These are phyloP conservation scores for Laticauda laticaudata DNA, from an alignment of 2,113 vertebrate genomes.

Conservation along the genomic window DNA sequence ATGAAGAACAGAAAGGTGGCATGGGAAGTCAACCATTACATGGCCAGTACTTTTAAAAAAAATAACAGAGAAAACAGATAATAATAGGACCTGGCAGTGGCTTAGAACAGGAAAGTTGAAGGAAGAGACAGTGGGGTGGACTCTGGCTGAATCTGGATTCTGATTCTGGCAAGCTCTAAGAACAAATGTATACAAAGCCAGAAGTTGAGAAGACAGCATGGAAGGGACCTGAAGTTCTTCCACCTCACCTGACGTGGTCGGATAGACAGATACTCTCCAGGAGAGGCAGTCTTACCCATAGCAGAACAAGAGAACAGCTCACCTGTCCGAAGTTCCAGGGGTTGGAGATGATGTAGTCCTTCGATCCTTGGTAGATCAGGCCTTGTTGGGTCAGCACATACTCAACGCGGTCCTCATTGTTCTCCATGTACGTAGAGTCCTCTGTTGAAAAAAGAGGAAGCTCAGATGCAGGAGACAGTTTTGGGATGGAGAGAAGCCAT, in stretches of 20 bases:
- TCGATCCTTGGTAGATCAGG: slow-evolving; percentile 80
- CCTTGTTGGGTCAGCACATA: slow-evolving; percentile 88
- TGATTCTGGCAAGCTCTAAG: no score
- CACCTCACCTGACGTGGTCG: background rate
- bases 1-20: background rate
- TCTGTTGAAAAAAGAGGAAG: slow-evolving; percentile 63
- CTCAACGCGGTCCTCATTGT: slow-evolving; percentile 70
- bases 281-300: background rate
- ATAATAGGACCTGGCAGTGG: no score
- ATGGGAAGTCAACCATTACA: background rate
- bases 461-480: background rate
- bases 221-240: background rate
- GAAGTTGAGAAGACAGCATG: no score
- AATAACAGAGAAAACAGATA: no score
- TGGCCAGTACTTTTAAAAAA: background rate
- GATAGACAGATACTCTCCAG: background rate
- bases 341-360: slow-evolving; percentile 60
- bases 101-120: no score
- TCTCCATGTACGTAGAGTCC: slow-evolving; percentile 81
- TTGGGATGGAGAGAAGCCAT: background rate
- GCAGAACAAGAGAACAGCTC: background rate
- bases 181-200: no score
- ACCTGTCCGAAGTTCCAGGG: slow-evolving; percentile 96
- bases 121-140: no score
- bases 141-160: no score